These are phyloP conservation scores for Onychostoma macrolepis DNA, from an alignment of 2,113 vertebrate species.

Conservation along the genomic window DNA sequence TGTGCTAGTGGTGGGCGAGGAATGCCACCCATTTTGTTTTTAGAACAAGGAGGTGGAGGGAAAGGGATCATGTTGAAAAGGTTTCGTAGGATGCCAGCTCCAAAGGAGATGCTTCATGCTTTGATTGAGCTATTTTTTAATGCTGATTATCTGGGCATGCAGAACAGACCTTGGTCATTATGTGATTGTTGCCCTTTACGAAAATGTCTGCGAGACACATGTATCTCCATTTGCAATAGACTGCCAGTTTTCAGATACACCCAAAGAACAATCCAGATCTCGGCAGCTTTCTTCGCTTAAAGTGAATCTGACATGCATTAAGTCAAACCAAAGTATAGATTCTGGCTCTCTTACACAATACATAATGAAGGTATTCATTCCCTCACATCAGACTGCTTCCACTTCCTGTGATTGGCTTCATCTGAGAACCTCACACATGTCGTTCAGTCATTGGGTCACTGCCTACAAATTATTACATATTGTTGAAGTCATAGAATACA, in stretches of 20 bases:
- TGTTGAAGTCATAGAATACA: constrained; percentile 60
- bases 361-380: constrained; percentile 52
- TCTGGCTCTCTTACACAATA: constrained; percentile 44
- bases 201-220: constrained; percentile 40
- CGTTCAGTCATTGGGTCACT: constrained; percentile 13
- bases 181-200: background rate
- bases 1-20: constrained; percentile 16
- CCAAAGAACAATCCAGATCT: constrained; percentile 37
- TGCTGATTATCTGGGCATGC: constrained; percentile 47
- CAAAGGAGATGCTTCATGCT: constrained; percentile 45
- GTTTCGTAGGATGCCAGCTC: constrained; percentile 15
- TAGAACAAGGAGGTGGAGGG: background rate
- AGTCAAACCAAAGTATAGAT: constrained; percentile 67
- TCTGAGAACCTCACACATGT: constrained; percentile 37
- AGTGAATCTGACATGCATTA: constrained; percentile 68
- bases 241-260: constrained; percentile 49
- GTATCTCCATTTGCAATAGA: constrained; percentile 43
- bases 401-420: constrained; percentile 15
- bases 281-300: constrained; percentile 52
- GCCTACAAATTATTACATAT: constrained; percentile 55
- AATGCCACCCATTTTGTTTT: constrained; percentile 51
- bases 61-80: constrained; percentile 38
- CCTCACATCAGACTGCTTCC: constrained; percentile 44
- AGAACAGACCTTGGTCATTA: constrained; percentile 30
- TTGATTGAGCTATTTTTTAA: constrained; percentile 47